phyloP scores from a whole-genome alignment of 2,797 vertebrate genomes.

The Euphonia xanthogaster region DNA sequence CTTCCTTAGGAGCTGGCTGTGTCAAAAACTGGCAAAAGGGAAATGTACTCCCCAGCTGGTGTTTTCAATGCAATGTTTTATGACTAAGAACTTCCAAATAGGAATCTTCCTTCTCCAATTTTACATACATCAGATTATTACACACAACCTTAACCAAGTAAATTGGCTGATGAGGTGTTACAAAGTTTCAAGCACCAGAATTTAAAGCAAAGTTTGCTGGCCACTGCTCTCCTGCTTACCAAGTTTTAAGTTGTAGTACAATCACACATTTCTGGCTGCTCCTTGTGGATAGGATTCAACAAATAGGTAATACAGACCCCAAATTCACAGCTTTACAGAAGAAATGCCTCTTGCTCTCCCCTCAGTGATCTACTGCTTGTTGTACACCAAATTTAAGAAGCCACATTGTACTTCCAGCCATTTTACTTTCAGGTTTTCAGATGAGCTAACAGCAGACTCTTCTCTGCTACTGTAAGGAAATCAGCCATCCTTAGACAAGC shows the following conservation, averaged over 20 bases:
- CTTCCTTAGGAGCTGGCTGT: background rate
- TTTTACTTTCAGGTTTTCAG: background rate
- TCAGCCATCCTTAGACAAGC: background rate
- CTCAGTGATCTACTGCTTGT: background rate
- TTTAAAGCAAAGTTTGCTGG: background rate
- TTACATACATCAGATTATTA: background rate
- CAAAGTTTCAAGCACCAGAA: background rate
- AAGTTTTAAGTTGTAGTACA: background rate
- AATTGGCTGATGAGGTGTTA: background rate
- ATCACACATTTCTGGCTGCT: background rate
- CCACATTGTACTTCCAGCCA: background rate
- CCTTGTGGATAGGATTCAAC: background rate
- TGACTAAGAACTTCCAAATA: background rate
- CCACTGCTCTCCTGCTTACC: background rate
- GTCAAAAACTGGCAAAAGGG: background rate
- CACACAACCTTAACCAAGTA: background rate
- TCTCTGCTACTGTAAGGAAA: background rate
- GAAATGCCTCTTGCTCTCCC: background rate
- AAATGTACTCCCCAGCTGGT: background rate
- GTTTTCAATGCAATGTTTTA: background rate
- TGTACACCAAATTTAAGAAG: background rate
- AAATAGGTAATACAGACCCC: background rate
- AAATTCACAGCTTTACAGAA: background rate
- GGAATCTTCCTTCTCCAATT: background rate
- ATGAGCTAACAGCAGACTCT: background rate